Evolutionary conservation across 2,888 invertebrate species (phyloP).

Genomic region (Caenorhabditis japonica): DNA sequence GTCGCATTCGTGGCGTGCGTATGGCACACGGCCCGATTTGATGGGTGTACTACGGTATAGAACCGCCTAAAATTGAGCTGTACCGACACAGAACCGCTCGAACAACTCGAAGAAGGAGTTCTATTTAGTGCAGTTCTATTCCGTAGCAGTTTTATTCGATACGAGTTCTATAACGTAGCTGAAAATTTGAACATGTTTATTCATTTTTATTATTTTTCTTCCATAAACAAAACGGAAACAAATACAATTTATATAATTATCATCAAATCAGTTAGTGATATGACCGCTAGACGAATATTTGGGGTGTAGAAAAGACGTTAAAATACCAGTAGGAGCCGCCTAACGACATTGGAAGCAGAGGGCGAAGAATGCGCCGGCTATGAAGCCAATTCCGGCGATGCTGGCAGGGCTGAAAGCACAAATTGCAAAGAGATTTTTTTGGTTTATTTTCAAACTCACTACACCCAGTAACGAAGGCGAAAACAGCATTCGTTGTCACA

Average conservation of each 20-base stretch:
- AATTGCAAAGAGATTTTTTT: background rate
- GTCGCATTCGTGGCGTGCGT: too few relatives aligned
- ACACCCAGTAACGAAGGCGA: slow-evolving; percentile 62
- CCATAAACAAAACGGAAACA: slow-evolving; percentile 4
- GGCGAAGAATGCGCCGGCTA: slow-evolving; percentile 67
- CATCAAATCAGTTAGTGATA: too few relatives aligned
- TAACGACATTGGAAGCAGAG: slow-evolving; percentile 67
- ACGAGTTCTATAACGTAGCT: too few relatives aligned
- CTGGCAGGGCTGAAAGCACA: slow-evolving; percentile 60
- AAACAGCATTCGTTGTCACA: slow-evolving; percentile 64
- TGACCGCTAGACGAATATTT: slow-evolving; percentile 22
- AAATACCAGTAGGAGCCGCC: background rate
- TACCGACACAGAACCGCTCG: too few relatives aligned
- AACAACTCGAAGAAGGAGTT: too few relatives aligned
- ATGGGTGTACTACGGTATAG: too few relatives aligned
- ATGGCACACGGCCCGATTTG: too few relatives aligned
- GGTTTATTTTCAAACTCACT: slow-evolving; percentile 62
- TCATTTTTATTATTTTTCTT: slow-evolving; percentile 21
- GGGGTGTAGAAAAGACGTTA: slow-evolving; percentile 16
- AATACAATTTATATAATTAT: background rate
- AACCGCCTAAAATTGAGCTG: too few relatives aligned
- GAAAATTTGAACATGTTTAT: too few relatives aligned
- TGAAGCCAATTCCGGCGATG: slow-evolving; percentile 63
- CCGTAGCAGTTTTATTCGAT: too few relatives aligned
- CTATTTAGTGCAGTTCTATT: too few relatives aligned